phyloP scores from a whole-genome alignment of 2,888 invertebrate species.

The Resseliella maxima region DNA sequence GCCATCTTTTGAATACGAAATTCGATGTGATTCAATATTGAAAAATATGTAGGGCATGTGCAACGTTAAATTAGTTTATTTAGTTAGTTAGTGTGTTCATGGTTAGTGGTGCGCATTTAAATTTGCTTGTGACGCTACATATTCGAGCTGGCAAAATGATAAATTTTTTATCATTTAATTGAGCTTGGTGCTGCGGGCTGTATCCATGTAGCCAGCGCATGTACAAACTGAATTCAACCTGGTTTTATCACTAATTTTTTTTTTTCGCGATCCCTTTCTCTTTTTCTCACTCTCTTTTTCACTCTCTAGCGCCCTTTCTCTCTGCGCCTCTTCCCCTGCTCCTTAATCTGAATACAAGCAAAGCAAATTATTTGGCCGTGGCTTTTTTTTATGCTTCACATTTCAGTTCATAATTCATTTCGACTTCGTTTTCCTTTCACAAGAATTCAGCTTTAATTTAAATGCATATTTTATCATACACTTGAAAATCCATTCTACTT shows the following conservation, averaged over 20 bases:
- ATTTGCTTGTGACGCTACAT: not conserved
- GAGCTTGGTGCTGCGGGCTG: not conserved
- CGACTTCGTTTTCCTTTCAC: not conserved
- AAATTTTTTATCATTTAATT: constrained; percentile 23
- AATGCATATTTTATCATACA: constrained; percentile 1
- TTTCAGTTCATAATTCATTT: not conserved
- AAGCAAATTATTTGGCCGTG: not conserved
- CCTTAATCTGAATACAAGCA: not conserved
- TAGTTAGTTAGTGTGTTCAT: not conserved
- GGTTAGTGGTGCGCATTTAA: not conserved
- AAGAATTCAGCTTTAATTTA: not conserved
- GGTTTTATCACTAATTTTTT: too few relatives aligned
- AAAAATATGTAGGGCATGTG: not conserved
- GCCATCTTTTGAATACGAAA: not conserved
- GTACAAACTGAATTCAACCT: not conserved
- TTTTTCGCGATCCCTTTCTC: too few relatives aligned
- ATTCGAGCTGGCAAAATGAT: not conserved
- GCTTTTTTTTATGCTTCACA: too few relatives aligned
- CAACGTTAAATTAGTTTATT: not conserved
- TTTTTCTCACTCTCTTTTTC: too few relatives aligned
- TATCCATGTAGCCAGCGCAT: not conserved
- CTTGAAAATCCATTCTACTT: not conserved
- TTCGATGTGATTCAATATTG: constrained; percentile 3
- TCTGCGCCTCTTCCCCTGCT: too few relatives aligned
- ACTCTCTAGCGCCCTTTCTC: too few relatives aligned